Conservation (phyloP, 2,113 vertebrate genomes). For the Gambusia affinis region DNA sequence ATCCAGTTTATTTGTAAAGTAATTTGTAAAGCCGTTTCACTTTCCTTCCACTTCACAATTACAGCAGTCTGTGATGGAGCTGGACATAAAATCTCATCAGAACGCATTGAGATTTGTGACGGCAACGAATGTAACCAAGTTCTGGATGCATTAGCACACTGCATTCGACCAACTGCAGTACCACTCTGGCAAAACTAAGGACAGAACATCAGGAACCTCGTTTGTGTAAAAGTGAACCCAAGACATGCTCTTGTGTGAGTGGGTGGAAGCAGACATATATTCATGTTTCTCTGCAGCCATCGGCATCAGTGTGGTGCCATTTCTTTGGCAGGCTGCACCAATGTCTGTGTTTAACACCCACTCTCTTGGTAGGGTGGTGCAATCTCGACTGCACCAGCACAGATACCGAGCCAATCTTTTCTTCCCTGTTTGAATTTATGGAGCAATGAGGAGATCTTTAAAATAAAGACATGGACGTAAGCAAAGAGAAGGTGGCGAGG, state of each 20-base stretch:
- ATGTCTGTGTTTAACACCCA: constrained; percentile 74
- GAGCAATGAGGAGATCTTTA: constrained; percentile 49
- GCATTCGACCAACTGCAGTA: background rate
- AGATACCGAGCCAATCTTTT: constrained; percentile 57
- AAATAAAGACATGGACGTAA: constrained; percentile 51
- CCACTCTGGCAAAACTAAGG: constrained; percentile 9
- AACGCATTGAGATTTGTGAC: too few relatives aligned
- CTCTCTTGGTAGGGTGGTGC: constrained; percentile 66
- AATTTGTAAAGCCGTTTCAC: background rate
- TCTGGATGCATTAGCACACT: background rate
- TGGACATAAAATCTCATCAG: too few relatives aligned
- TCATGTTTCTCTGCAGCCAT: constrained; percentile 64
- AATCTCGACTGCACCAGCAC: constrained; percentile 59
- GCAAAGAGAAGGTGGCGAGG: constrained; percentile 52
- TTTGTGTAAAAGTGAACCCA: constrained; percentile 33
- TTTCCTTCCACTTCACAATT: background rate
- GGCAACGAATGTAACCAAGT: too few relatives aligned
- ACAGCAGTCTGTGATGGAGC: too few relatives aligned
- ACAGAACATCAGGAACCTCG: constrained; percentile 3
- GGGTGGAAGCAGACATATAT: constrained; percentile 64
- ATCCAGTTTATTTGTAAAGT: background rate
- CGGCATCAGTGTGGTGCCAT: constrained; percentile 60
- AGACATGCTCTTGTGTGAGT: constrained; percentile 40
- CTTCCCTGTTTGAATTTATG: constrained; percentile 38
- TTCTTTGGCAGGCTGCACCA: constrained; percentile 58